A percentile compares a stretch with the other conserved stretches of the same genome.
These are phyloP conservation scores for Baryphthengus martii DNA, from an alignment of 2,113 vertebrate genomes.

Conservation along the genomic window DNA sequence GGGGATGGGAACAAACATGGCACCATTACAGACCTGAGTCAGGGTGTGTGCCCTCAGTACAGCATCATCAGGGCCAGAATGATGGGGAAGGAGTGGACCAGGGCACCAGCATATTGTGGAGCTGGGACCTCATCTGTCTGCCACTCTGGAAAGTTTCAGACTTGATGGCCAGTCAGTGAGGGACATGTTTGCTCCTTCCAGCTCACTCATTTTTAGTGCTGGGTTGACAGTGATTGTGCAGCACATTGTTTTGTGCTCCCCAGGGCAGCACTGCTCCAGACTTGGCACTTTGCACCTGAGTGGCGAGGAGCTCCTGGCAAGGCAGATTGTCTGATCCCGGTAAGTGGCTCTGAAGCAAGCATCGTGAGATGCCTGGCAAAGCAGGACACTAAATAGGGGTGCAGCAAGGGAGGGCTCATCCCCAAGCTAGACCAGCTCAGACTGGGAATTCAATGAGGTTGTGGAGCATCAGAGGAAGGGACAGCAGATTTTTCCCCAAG, in stretches of 20 bases:
- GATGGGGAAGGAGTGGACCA: neutral
- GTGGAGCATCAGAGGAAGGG: neutral
- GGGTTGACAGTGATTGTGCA: fast-evolving
- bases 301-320: neutral
- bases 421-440: neutral
- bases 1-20: neutral
- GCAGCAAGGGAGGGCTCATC: neutral
- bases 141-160: neutral
- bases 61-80: neutral
- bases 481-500: neutral
- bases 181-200: neutral
- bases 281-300: fast-evolving
- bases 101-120: neutral
- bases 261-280: neutral
- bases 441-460: neutral
- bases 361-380: neutral
- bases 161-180: neutral
- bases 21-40: neutral
- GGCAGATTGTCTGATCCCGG: fast-evolving
- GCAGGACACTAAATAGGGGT: neutral
- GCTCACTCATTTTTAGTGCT: fast-evolving
- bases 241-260: neutral
- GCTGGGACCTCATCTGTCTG: fast-evolving
- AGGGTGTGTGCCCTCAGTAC: neutral
- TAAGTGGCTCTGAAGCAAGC: neutral